phyloP scores from a whole-genome alignment of 2,113 vertebrate genomes.

The Cebidichthys violaceus region DNA sequence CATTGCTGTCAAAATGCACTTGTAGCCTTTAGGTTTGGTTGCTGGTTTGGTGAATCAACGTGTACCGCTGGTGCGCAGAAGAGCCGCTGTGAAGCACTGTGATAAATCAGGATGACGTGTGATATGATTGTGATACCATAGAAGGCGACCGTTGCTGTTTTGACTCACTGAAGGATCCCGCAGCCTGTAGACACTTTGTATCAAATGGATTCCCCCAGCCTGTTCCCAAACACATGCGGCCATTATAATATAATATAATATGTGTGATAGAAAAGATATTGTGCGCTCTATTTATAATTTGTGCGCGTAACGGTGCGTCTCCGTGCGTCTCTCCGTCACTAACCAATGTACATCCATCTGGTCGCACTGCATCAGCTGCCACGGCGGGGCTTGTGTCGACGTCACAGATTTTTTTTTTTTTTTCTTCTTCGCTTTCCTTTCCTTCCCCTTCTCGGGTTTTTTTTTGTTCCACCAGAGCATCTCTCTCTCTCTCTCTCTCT shows the following conservation, averaged over 20 bases:
- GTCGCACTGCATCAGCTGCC: slow-evolving; percentile 72
- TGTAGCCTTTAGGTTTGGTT: not conserved
- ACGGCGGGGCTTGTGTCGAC: slow-evolving; percentile 55
- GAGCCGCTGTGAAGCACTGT: not conserved
- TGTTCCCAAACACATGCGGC: not conserved
- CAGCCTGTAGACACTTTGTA: not conserved
- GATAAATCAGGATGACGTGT: not conserved
- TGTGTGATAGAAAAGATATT: slow-evolving; percentile 10
- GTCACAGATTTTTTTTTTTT: slow-evolving; percentile 49
- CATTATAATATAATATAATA: not conserved
- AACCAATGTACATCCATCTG: slow-evolving; percentile 67
- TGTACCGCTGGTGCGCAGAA: slow-evolving; percentile 1
- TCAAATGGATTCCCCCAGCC: slow-evolving; percentile 5
- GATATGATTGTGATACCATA: not conserved
- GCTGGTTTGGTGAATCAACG: slow-evolving; percentile 43
- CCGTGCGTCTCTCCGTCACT: slow-evolving; percentile 50
- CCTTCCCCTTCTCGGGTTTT: slow-evolving; percentile 28
- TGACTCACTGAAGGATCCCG: not conserved
- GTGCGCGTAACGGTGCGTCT: slow-evolving; percentile 60
- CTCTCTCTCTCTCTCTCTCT: slow-evolving; percentile 64
- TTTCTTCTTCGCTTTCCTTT: slow-evolving; percentile 30
- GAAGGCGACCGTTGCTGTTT: not conserved
- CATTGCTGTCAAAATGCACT: not conserved
- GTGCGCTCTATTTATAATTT: slow-evolving; percentile 63
- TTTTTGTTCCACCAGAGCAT: slow-evolving; percentile 52